Evolutionary conservation across 2,888 invertebrate genomes (phyloP), one percentile per base, ranked within the genome.

Genomic region (Sacculina carcini): DNA sequence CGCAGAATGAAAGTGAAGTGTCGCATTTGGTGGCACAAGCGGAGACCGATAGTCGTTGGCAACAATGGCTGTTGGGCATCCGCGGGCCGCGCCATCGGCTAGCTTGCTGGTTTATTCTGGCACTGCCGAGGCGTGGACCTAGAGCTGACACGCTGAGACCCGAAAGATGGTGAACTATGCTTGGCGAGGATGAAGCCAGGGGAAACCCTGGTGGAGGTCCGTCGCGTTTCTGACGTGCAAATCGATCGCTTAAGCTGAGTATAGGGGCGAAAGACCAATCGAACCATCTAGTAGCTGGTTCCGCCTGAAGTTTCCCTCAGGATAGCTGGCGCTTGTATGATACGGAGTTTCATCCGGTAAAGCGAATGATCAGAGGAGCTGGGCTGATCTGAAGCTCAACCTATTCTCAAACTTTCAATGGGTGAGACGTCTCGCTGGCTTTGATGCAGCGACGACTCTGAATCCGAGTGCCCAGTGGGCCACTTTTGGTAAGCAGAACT

Each of bases 351-450:
- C n/a, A n/a, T n/a, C n/a, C n/a, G n/a, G n/a, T n/a, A n/a, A n/a
- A n/a, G n/a, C n/a, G n/a, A n/a, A n/a, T n/a, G n/a, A n/a, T n/a
- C n/a, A n/a, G n/a, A n/a, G n/a, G n/a, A n/a, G n/a, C n/a, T n/a
- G n/a, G n/a, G n/a, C n/a, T n/a, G n/a, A n/a, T 73, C 75, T 75
- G 70, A 72, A 67, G 70, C 71, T 75, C 72, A 70, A 74, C 73
- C 75, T 76, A 75, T 75, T 77, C 74, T 77, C 75, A 75, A 76
- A 76, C 75, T 76, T 74, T 75, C 71, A 77, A 75, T 75, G 72
- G 73, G 74, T 74, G 72, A 73, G 75, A 75, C 59, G n/a, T n/a
- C n/a, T n/a, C n/a, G 65, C 69, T n/a, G n/a, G n/a, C n/a, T n/a
- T n/a, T n/a, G n/a, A n/a, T n/a, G n/a, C n/a, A n/a, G n/a, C n/a